Evolutionary conservation across 2,888 invertebrate genomes (phyloP).

Genomic region (Patella caerulea): DNA sequence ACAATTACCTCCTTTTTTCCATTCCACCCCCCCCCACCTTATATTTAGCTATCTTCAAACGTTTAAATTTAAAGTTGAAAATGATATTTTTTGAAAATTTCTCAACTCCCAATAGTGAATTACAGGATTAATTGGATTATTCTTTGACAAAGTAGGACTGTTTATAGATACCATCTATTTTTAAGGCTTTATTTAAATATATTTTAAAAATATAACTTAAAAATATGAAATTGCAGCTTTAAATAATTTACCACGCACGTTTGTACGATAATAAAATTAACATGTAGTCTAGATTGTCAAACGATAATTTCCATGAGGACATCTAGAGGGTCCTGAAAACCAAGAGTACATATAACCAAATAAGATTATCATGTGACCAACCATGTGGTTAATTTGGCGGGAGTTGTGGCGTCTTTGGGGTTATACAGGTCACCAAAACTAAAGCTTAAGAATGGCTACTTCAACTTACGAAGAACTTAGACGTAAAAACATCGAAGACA

Average conservation of each 20-base stretch:
- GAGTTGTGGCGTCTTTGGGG: neutral
- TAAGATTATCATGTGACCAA: conserved; percentile 20
- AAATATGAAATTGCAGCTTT: too few species aligned
- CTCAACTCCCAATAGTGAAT: too few species aligned
- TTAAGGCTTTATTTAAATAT: too few species aligned
- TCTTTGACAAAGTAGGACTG: too few species aligned
- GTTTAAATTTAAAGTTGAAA: too few species aligned
- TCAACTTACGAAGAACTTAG: conserved; percentile 48
- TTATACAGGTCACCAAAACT: conserved; percentile 12
- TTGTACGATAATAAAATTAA: neutral
- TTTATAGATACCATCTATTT: too few species aligned
- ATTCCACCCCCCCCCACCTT: too few species aligned
- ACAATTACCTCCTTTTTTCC: too few species aligned
- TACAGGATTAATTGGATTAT: too few species aligned
- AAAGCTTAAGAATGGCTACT: conserved; percentile 27
- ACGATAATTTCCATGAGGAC: neutral
- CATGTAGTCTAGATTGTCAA: neutral
- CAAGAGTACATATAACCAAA: neutral
- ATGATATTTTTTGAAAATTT: too few species aligned
- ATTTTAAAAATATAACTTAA: too few species aligned
- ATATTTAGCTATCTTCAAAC: too few species aligned
- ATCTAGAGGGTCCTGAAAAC: neutral
- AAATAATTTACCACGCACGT: neutral
- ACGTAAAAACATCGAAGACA: conserved; percentile 62
- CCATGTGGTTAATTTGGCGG: conserved; percentile 25